Conservation (phyloP, 2,888 invertebrate species). For the Ethmia dodecea region DNA sequence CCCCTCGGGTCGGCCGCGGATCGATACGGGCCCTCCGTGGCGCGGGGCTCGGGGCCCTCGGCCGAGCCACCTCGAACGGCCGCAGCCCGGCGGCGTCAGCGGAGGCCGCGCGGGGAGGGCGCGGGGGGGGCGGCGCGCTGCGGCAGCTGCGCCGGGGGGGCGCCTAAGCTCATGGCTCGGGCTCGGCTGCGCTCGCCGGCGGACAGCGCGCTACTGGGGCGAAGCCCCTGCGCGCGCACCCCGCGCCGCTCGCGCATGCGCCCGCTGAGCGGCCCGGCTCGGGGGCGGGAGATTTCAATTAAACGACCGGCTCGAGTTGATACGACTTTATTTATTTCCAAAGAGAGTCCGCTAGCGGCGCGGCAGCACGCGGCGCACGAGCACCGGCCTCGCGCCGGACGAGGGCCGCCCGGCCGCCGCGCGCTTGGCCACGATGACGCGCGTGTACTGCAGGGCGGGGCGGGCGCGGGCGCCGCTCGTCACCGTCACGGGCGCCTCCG, state of each 20-base stretch:
- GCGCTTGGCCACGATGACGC: conserved; percentile 19
- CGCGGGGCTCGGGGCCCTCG: background rate
- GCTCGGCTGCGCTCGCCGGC: too few species aligned
- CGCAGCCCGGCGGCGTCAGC: background rate
- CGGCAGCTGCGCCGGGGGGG: background rate
- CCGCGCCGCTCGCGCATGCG: background rate
- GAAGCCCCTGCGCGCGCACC: background rate
- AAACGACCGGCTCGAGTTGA: too few species aligned
- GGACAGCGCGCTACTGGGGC: background rate
- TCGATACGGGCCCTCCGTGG: background rate
- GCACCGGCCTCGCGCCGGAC: conserved; percentile 2
- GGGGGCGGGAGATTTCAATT: too few species aligned
- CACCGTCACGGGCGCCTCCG: conserved; percentile 11
- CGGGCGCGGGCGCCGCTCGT: conserved; percentile 7
- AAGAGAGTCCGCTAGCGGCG: background rate
- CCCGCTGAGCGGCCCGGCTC: background rate
- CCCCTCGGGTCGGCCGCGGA: background rate
- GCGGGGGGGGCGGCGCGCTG: background rate
- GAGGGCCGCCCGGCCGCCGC: conserved; percentile 8
- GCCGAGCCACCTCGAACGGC: background rate
- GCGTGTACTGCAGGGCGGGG: conserved; percentile 19
- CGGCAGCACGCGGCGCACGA: conserved; percentile 3
- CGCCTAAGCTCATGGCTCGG: background rate
- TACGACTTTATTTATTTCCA: too few species aligned
- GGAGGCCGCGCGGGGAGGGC: background rate